Evolutionary conservation across 2,797 vertebrate species (phyloP), one percentile per base, ranked within the genome.

Genomic region (Poeciliopsis presidionis): DNA sequence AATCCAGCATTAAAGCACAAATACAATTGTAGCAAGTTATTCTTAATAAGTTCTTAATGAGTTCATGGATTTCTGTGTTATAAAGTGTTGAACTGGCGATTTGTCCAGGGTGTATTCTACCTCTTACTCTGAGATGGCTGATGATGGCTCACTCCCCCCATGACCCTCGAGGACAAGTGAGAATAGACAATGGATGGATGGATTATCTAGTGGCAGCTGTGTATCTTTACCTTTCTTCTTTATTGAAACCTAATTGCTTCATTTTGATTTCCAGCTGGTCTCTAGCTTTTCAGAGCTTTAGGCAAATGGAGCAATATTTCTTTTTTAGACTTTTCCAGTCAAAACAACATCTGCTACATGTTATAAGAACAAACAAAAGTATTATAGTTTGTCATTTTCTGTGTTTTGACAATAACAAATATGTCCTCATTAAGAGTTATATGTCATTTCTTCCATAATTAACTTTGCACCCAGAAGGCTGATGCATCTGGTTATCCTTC

Each of bases 401-500:
- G 22, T 43, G 65, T 28, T 70, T 43, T 45, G 41, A 70, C 25
- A 45, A 67, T 22, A 67, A 41, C n/a, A 70, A 45, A 11, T 25
- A 41, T 41, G 41, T 67, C 20, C 5, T 3, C 36, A 25, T 67
- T 28, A 70, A 13, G 1, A 45, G 41, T 25, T 70, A 45, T 16
- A 16, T 45, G 14, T 8, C 45, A 5, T 16, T 7, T 28, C 67
- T 45, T 14, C 41, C 12, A 30, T 45, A 70, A 45, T 70, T 30
- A 36, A 67, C 7, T 67, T 41, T 67, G 36, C 63, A 75, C 43
- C 33, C 8, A 63, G 3, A 36, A 75, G 7, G 57, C 28, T 73
- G 47, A 41, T 45, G 67, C 45, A 72, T 81, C 57, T 30, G 28
- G 36, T 77, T 49, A 49, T 36, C 49, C 25, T 53, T 72, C 63